Evolutionary conservation across 2,888 invertebrate species (phyloP).

Genomic region (Phrixothrix hirtus): DNA sequence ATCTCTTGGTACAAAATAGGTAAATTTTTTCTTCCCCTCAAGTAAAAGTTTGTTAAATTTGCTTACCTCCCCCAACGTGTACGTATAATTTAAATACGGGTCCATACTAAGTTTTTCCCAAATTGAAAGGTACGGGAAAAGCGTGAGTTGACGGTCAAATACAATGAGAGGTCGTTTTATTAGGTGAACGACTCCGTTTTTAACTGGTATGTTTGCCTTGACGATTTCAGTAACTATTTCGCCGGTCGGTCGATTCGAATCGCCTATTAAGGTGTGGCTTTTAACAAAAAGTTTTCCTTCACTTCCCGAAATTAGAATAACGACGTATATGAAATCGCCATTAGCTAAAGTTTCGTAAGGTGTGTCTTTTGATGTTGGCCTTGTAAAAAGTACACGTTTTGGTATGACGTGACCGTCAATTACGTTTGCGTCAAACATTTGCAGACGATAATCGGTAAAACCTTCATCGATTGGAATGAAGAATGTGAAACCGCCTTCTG

Average conservation of each 20-base stretch:
- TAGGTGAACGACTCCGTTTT: conserved; percentile 89
- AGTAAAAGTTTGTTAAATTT: conserved; percentile 75
- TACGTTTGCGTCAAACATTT: conserved; percentile 76
- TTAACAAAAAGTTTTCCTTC: conserved; percentile 73
- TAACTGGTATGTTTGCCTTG: conserved; percentile 84
- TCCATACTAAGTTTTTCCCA: conserved; percentile 80
- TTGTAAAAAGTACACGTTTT: conserved; percentile 80
- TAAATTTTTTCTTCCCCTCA: conserved; percentile 74
- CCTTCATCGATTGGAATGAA: conserved; percentile 87
- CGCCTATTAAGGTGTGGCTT: conserved; percentile 78
- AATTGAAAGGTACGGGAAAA: conserved; percentile 84
- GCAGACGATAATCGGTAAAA: conserved; percentile 64
- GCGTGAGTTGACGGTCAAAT: conserved; percentile 78
- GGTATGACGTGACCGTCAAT: conserved; percentile 87
- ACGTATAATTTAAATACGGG: conserved; percentile 80
- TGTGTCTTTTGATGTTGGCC: conserved; percentile 71
- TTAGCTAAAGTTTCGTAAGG: conserved; percentile 79
- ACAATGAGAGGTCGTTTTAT: conserved; percentile 87
- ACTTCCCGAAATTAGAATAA: conserved; percentile 71
- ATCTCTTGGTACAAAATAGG: conserved; percentile 88
- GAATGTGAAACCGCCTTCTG: conserved; percentile 79
- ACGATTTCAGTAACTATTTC: conserved; percentile 84
- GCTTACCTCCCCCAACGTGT: conserved; percentile 70
- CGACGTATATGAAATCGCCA: conserved; percentile 78
- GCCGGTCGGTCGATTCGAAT: conserved; percentile 73